phyloP scores from a whole-genome alignment of 2,797 vertebrate genomes.

The Takifugu rubripes region DNA sequence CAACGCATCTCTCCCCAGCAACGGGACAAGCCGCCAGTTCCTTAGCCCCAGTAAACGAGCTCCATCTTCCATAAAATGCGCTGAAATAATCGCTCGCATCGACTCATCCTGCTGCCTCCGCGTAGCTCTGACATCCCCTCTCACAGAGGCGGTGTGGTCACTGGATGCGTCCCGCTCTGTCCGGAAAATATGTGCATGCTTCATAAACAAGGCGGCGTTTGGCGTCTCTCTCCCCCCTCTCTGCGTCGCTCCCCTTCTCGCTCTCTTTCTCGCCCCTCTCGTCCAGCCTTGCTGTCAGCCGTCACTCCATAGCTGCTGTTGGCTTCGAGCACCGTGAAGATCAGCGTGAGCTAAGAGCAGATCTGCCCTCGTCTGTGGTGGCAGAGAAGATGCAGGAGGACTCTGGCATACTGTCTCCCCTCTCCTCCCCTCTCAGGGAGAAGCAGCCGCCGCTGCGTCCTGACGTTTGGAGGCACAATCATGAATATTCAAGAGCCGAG shows the following conservation, averaged over 20 bases:
- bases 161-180: slow-evolving; percentile 46
- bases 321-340: slow-evolving; percentile 6
- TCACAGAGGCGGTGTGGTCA: slow-evolving; percentile 39
- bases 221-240: slow-evolving; percentile 3
- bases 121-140: slow-evolving; percentile 43
- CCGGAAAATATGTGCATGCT: slow-evolving; percentile 48
- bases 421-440: slow-evolving; percentile 40
- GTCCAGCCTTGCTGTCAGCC: slow-evolving; percentile 28
- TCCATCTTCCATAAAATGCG: slow-evolving; percentile 39
- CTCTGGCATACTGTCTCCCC: slow-evolving; percentile 64
- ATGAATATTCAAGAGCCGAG: slow-evolving; percentile 74
- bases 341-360: slow-evolving; percentile 39
- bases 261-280: slow-evolving; percentile 2
- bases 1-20: slow-evolving; percentile 44
- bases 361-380: slow-evolving; percentile 56
- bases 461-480: slow-evolving; percentile 65
- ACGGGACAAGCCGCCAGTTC: slow-evolving; percentile 41
- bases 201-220: slow-evolving; percentile 53
- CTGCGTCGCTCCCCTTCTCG: neutral
- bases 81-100: slow-evolving; percentile 14
- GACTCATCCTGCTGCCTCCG: slow-evolving; percentile 23
- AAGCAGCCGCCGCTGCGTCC: slow-evolving; percentile 60
- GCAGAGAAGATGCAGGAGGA: slow-evolving; percentile 35
- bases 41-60: slow-evolving; percentile 42
- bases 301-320: slow-evolving; percentile 39